phyloP scores from a whole-genome alignment of 2,113 vertebrate genomes.

The Theristicus caerulescens region DNA sequence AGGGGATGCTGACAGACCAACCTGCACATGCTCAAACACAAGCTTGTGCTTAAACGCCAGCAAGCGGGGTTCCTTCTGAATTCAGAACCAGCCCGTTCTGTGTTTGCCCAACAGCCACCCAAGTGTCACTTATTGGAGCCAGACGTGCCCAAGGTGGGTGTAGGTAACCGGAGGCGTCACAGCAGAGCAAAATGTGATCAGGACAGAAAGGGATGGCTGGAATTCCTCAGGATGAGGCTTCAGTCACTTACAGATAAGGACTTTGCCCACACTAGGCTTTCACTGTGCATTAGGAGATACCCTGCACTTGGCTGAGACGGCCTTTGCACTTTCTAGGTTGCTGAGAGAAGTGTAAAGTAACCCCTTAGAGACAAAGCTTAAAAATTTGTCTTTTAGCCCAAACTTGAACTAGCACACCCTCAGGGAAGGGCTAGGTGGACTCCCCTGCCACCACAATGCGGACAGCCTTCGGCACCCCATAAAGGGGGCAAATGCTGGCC shows the following conservation, averaged over 20 bases:
- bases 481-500: background rate
- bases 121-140: background rate
- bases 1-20: background rate
- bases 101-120: background rate
- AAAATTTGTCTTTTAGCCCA: background rate
- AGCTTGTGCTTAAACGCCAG: background rate
- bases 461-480: background rate
- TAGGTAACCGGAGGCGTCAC: accelerated
- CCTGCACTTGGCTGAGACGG: background rate
- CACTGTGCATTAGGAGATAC: background rate
- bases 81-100: background rate
- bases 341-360: background rate
- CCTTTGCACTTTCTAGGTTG: background rate
- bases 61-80: accelerated
- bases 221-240: background rate
- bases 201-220: background rate
- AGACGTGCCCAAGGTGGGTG: accelerated
- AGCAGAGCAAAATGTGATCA: accelerated
- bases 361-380: background rate
- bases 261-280: background rate
- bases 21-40: accelerated
- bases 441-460: background rate
- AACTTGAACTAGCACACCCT: background rate
- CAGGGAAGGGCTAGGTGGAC: background rate
- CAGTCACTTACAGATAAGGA: background rate